phyloP scores from a whole-genome alignment of 2,888 invertebrate genomes.

The Tryphoninae sp. region DNA sequence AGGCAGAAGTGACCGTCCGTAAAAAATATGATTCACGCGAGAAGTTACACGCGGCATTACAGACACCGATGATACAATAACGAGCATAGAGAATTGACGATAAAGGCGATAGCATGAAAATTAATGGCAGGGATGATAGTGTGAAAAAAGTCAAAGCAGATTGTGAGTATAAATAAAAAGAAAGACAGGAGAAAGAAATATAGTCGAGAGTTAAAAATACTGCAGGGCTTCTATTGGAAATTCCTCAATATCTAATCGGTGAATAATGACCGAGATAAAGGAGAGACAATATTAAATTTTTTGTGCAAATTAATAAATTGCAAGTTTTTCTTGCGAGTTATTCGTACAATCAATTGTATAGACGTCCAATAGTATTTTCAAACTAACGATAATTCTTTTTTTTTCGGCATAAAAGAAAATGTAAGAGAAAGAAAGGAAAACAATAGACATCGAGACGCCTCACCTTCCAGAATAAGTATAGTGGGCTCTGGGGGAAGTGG shows the following conservation, averaged over 20 bases:
- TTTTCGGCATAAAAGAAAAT: background rate
- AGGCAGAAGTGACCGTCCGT: constrained; percentile 18
- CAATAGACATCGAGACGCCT: constrained; percentile 72
- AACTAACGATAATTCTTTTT: background rate
- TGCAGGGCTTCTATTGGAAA: constrained; percentile 27
- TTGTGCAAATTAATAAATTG: too few species aligned
- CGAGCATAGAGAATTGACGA: constrained; percentile 42
- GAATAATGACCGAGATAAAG: background rate
- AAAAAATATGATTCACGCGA: constrained; percentile 37
- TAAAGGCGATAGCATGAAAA: constrained; percentile 47
- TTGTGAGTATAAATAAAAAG: constrained; percentile 15
- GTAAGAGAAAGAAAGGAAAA: constrained; percentile 20
- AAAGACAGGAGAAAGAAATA: constrained; percentile 21
- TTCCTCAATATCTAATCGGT: constrained; percentile 25
- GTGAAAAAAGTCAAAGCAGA: constrained; percentile 37
- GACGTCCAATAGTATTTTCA: constrained; percentile 30
- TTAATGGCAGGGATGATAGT: constrained; percentile 36
- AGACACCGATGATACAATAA: constrained; percentile 32
- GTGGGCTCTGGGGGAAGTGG: constrained; percentile 86
- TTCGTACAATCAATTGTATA: too few species aligned
- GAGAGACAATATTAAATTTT: too few species aligned
- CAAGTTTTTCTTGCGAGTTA: too few species aligned
- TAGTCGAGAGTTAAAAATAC: background rate
- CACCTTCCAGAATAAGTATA: constrained; percentile 94
- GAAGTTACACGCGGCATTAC: constrained; percentile 38